These are phyloP conservation scores for Phengaris arion DNA, from an alignment of 2,888 invertebrate species.

Conservation along the genomic window DNA sequence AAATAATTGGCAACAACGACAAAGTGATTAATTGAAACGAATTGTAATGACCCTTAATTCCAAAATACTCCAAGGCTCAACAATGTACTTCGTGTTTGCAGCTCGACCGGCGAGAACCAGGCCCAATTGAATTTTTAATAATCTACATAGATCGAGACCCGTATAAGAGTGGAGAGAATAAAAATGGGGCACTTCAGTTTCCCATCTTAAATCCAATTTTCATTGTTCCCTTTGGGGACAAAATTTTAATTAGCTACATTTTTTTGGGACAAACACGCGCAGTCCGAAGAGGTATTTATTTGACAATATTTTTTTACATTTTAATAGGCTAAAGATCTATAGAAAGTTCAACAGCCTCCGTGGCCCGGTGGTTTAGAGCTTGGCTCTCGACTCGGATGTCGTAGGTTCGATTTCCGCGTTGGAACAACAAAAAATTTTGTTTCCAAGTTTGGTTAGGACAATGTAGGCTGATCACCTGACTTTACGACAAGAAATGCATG, in stretches of 20 bases:
- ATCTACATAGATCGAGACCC: not conserved
- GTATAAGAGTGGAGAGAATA: not conserved
- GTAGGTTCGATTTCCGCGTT: too few relatives aligned
- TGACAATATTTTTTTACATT: too few relatives aligned
- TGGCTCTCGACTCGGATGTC: too few relatives aligned
- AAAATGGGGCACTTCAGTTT: slow-evolving; percentile 4
- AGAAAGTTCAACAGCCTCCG: too few relatives aligned
- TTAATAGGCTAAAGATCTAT: not conserved
- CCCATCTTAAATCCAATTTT: slow-evolving; percentile 17
- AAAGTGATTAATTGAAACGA: not conserved
- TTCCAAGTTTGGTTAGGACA: too few relatives aligned
- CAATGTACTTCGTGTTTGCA: not conserved
- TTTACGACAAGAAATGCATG: too few relatives aligned
- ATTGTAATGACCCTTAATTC: not conserved
- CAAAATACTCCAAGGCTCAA: not conserved
- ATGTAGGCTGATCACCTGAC: too few relatives aligned
- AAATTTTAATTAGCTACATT: slow-evolving; percentile 6
- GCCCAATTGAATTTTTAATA: slow-evolving; percentile 18
- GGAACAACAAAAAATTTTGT: too few relatives aligned
- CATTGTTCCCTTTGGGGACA: not conserved
- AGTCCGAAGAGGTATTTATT: too few relatives aligned
- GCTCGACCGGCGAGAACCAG: not conserved
- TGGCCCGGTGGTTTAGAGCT: too few relatives aligned
- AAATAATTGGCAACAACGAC: not conserved
- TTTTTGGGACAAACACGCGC: not conserved